phyloP scores from a whole-genome alignment of 2,113 vertebrate genomes.

The Lophotis ruficrista region DNA sequence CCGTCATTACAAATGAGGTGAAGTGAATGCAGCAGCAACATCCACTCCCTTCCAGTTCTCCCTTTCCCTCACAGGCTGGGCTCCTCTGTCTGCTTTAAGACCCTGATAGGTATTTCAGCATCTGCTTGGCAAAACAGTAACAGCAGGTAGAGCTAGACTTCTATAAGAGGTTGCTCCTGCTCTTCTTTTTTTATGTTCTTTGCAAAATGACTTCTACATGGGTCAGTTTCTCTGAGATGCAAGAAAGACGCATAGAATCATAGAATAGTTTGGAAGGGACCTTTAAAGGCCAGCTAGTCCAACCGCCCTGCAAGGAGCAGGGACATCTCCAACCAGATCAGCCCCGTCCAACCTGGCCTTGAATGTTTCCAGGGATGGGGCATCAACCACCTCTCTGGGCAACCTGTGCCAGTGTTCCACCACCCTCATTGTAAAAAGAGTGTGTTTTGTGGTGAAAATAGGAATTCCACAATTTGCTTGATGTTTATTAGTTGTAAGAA shows the following conservation, averaged over 20 bases:
- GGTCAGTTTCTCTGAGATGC: background rate
- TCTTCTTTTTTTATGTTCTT: background rate
- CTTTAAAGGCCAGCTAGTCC: too few species aligned
- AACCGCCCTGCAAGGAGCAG: too few species aligned
- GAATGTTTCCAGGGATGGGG: too few species aligned
- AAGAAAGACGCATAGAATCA: background rate
- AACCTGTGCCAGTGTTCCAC: too few species aligned
- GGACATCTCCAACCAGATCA: too few species aligned
- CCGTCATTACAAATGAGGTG: background rate
- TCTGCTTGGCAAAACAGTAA: background rate
- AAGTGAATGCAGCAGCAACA: background rate
- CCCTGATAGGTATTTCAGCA: background rate
- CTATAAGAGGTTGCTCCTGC: background rate
- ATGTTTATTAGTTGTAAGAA: background rate
- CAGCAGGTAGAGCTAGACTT: background rate
- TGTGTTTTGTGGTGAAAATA: background rate
- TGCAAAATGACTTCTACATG: background rate
- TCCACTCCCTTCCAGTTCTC: rapidly evolving
- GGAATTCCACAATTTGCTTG: background rate
- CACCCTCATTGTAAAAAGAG: too few species aligned
- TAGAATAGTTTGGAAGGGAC: too few species aligned
- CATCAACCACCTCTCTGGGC: too few species aligned
- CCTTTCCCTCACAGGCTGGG: background rate
- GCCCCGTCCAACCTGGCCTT: too few species aligned
- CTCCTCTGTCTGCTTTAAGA: background rate